Percentiles rank a stretch among this genome's conserved stretches.
These are phyloP conservation scores for Chiridota heheva DNA, from an alignment of 35 echinoderm and acorn worm genomes.

Conservation along the genomic window DNA sequence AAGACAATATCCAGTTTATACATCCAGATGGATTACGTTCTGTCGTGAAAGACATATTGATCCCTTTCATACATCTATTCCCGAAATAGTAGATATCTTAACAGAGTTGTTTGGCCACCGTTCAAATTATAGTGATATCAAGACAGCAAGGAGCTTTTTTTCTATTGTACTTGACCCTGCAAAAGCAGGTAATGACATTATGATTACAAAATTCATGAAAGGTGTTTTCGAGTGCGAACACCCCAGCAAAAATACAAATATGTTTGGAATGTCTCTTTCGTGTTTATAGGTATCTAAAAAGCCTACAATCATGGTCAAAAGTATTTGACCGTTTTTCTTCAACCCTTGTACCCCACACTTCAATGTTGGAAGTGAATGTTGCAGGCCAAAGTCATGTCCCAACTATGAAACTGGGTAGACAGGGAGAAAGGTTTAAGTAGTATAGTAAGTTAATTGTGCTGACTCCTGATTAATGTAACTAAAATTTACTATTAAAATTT, in stretches of 20 bases:
- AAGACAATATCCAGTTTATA: constrained; percentile 12
- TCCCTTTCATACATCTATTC: constrained; percentile 29
- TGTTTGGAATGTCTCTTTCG: too few species aligned
- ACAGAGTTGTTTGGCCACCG: not conserved
- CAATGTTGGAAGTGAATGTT: too few species aligned
- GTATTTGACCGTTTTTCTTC: too few species aligned
- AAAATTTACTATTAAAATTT: too few species aligned
- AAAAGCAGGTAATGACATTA: not conserved
- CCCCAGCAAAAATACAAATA: constrained; percentile 3
- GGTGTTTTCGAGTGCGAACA: constrained; percentile 32
- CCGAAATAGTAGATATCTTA: constrained; percentile 1
- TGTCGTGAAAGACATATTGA: constrained; percentile 12
- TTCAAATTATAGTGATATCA: constrained; percentile 30
- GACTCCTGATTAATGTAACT: too few species aligned
- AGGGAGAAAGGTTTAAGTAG: too few species aligned
- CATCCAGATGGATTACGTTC: constrained; percentile 18
- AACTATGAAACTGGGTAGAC: too few species aligned
- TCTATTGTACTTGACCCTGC: not conserved
- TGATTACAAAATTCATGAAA: constrained; percentile 33
- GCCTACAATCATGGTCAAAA: too few species aligned
- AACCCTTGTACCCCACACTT: too few species aligned
- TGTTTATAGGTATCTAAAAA: too few species aligned
- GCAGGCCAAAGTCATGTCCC: too few species aligned
- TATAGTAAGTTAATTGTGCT: too few species aligned
- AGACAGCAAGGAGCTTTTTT: constrained; percentile 40